These are phyloP conservation scores for Drosophila glabriapex DNA, from an alignment of 2,888 invertebrate species.

Conservation along the genomic window DNA sequence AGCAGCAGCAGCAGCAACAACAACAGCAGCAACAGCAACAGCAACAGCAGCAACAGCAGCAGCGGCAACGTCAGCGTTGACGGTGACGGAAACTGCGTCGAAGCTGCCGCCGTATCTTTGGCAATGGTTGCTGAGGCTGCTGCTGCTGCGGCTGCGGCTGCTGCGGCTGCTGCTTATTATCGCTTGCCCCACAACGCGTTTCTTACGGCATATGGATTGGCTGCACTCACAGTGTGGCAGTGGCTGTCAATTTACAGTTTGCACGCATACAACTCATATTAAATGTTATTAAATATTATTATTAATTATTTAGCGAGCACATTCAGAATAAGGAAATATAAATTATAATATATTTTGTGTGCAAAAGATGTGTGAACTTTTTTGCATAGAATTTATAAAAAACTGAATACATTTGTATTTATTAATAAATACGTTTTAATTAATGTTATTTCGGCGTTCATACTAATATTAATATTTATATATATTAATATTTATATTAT, in stretches of 20 bases:
- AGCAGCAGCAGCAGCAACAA: conserved; percentile 10
- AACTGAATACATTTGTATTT: not conserved
- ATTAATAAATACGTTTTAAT: not conserved
- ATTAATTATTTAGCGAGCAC: too few species aligned
- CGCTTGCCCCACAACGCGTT: conserved; percentile 62
- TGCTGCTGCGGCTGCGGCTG: conserved; percentile 40
- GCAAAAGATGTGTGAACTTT: too few species aligned
- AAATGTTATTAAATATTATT: too few species aligned
- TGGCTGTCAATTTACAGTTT: not conserved
- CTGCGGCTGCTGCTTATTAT: conserved; percentile 62
- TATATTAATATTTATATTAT: not conserved
- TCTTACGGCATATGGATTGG: conserved; percentile 60
- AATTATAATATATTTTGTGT: not conserved
- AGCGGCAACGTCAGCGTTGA: conserved; percentile 15
- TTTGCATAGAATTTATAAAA: too few species aligned
- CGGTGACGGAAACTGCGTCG: conserved; percentile 46
- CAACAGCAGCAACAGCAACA: conserved; percentile 11
- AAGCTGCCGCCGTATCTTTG: conserved; percentile 49
- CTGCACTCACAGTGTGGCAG: not conserved
- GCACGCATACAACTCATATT: too few species aligned
- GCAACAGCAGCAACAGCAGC: conserved; percentile 7
- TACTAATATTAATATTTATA: too few species aligned
- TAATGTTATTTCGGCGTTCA: too few species aligned
- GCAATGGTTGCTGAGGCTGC: conserved; percentile 36
- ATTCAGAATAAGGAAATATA: not conserved